phyloP scores from a whole-genome alignment of 2,797 vertebrate genomes.

The Enteromius radiatus region DNA sequence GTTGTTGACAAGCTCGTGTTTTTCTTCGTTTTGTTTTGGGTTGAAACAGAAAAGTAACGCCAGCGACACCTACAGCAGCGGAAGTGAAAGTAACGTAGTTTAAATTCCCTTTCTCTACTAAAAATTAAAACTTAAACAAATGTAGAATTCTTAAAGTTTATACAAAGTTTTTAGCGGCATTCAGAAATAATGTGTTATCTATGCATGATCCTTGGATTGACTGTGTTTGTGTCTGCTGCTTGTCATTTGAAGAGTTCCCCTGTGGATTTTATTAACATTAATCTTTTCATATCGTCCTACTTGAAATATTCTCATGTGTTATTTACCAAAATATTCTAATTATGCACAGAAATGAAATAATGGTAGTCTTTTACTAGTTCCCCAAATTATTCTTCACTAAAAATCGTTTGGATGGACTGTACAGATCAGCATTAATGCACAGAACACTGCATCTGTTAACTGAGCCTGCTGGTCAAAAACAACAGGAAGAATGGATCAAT shows the following conservation, averaged over 20 bases:
- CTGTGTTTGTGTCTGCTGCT: background rate
- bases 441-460: background rate
- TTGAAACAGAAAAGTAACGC: background rate
- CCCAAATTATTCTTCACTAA: background rate
- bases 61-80: constrained; percentile 30
- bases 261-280: background rate
- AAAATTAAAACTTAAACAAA: background rate
- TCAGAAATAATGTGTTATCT: background rate
- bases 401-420: background rate
- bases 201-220: background rate
- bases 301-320: background rate
- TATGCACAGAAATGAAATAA: background rate
- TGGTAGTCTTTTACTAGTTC: background rate
- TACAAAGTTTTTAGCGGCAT: background rate
- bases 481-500: constrained; percentile 2
- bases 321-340: background rate
- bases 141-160: background rate
- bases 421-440: background rate
- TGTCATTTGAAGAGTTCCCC: background rate
- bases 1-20: constrained; percentile 40
- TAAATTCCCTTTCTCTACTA: background rate
- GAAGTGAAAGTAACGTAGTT: background rate
- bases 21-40: constrained; percentile 5
- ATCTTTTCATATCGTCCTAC: background rate
- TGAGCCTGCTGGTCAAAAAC: constrained; percentile 5